These are phyloP conservation scores for Microcebus lehilahytsara DNA, from an alignment of 2,113 vertebrate genomes.

Conservation along the genomic window DNA sequence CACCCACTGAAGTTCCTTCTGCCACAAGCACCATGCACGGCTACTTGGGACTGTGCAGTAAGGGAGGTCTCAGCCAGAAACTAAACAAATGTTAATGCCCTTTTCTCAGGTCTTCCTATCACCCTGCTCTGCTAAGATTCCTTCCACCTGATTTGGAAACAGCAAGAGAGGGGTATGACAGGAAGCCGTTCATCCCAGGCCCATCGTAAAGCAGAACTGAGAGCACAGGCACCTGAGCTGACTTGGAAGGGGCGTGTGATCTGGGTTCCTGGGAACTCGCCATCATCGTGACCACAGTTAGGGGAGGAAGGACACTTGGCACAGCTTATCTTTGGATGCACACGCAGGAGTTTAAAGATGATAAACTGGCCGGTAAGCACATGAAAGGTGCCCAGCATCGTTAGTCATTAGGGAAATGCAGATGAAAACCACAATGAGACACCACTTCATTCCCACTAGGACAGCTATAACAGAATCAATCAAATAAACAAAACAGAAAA, in stretches of 20 bases:
- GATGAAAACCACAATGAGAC: not conserved
- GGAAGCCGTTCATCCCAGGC: accelerated
- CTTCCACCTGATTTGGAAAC: not conserved
- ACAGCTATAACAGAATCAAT: not conserved
- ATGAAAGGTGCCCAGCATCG: not conserved
- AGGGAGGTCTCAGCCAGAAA: not conserved
- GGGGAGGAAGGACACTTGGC: not conserved
- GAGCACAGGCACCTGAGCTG: not conserved
- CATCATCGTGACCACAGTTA: not conserved
- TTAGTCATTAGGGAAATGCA: not conserved
- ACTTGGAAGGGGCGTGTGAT: not conserved
- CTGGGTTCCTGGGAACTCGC: not conserved
- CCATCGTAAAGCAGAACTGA: not conserved
- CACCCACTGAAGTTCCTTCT: not conserved
- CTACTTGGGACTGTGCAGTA: not conserved
- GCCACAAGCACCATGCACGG: not conserved
- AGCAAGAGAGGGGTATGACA: no score
- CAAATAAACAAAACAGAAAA: not conserved
- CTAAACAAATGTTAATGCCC: accelerated
- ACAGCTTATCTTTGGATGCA: not conserved
- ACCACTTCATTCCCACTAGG: not conserved
- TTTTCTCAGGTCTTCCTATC: not conserved
- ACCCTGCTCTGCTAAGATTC: not conserved
- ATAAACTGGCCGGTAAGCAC: not conserved
- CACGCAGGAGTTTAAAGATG: not conserved